Percentiles rank a stretch among this genome's conserved stretches.
Evolutionary conservation across 2,797 vertebrate genomes (phyloP).

Genomic region (Poecilia picta): DNA sequence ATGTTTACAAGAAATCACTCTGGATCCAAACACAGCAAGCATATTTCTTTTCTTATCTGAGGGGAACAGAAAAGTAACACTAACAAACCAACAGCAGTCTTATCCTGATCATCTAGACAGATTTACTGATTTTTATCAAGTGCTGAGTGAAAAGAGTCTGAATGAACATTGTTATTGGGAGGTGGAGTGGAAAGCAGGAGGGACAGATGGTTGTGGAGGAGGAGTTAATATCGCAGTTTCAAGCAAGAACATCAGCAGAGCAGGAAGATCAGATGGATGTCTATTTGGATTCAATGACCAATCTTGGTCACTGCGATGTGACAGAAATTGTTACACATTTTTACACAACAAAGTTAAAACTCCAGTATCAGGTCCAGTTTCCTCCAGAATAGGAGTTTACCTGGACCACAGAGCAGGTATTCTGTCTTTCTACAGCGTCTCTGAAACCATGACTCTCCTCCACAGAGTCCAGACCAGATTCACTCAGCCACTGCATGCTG

Average conservation of each 20-base stretch:
- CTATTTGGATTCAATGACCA: no score
- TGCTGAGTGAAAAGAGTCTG: not conserved
- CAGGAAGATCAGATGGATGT: not conserved
- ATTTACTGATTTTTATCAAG: not conserved
- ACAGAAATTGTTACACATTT: no score
- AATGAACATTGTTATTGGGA: not conserved
- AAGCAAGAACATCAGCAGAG: conserved; percentile 9
- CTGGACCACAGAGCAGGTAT: no score
- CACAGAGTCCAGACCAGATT: no score
- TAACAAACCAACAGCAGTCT: not conserved
- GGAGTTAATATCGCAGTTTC: not conserved
- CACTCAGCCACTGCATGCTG: no score
- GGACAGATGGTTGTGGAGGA: not conserved
- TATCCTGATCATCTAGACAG: conserved; percentile 5
- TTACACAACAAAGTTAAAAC: no score
- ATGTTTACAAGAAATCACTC: not conserved
- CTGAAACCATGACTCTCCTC: no score
- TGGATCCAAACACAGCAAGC: no score
- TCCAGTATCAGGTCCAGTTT: no score
- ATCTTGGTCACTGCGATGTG: no score
- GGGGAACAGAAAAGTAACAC: not conserved
- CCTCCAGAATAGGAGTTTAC: no score
- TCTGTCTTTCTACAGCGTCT: no score
- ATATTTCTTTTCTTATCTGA: not conserved
- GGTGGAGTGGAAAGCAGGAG: not conserved